phyloP scores from a whole-genome alignment of 2,113 vertebrate species.

The Eurypyga helias region DNA sequence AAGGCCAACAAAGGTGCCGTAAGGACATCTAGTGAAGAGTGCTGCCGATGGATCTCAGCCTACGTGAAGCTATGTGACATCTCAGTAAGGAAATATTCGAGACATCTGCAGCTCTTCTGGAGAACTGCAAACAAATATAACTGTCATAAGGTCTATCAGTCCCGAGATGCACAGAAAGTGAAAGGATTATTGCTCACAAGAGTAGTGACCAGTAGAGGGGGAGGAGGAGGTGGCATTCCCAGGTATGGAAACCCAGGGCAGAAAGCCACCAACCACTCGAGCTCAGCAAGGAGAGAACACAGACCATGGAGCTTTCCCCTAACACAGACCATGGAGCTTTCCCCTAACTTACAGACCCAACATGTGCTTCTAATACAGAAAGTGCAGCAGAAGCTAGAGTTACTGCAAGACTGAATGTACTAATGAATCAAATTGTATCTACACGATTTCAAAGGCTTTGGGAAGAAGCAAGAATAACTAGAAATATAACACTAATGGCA shows the following conservation, averaged over 20 bases:
- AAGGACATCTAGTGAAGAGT: rapidly evolving
- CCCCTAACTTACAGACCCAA: not conserved
- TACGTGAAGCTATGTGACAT: not conserved
- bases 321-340: not conserved
- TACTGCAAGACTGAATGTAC: constrained; percentile 10
- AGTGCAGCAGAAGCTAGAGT: constrained; percentile 54
- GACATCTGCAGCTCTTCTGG: not conserved
- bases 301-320: not conserved
- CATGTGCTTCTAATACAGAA: constrained; percentile 67
- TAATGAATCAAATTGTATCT: constrained; percentile 67
- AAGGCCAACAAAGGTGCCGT: not conserved
- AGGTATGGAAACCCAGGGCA: not conserved
- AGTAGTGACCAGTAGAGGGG: no score
- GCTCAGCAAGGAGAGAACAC: not conserved
- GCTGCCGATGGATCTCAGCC: not conserved
- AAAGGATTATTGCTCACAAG: not conserved
- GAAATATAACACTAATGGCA: constrained; percentile 58
- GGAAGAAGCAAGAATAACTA: constrained; percentile 59
- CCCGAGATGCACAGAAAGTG: not conserved
- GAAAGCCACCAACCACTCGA: not conserved
- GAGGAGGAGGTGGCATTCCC: not conserved
- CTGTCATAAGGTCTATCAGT: not conserved
- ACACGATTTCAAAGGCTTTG: constrained; percentile 41
- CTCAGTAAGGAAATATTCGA: not conserved
- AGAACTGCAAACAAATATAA: not conserved